phyloP scores from a whole-genome alignment of 2,888 invertebrate genomes.

The Lithophane socia region DNA sequence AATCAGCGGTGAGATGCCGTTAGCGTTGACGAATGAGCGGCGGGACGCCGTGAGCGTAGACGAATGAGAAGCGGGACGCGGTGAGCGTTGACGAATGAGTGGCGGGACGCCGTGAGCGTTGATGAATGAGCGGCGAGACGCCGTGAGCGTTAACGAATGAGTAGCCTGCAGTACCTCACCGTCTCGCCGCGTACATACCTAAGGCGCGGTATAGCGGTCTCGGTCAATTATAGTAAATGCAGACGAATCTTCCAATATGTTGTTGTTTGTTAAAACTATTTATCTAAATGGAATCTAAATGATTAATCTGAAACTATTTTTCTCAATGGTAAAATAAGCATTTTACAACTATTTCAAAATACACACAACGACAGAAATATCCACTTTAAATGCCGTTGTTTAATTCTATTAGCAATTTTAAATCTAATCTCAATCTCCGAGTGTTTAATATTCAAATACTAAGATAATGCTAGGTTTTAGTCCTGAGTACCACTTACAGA shows the following conservation, averaged over 20 bases:
- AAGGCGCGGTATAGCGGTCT: too few relatives aligned
- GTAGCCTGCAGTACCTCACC: too few relatives aligned
- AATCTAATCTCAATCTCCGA: slow-evolving; percentile 12
- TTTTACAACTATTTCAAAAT: slow-evolving; percentile 2
- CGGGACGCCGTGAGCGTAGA: too few relatives aligned
- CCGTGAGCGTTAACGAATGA: too few relatives aligned
- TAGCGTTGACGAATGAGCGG: too few relatives aligned
- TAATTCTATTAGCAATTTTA: slow-evolving; percentile 20
- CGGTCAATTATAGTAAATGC: not conserved
- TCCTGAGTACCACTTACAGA: slow-evolving; percentile 32
- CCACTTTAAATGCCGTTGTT: slow-evolving; percentile 11
- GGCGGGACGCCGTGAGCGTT: too few relatives aligned
- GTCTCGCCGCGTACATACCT: too few relatives aligned
- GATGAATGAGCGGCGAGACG: too few relatives aligned
- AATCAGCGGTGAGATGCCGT: too few relatives aligned
- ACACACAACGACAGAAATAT: slow-evolving; percentile 1
- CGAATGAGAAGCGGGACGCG: too few relatives aligned
- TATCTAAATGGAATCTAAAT: not conserved
- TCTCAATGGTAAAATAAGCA: not conserved
- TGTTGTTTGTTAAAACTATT: not conserved
- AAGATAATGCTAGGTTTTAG: slow-evolving; percentile 20
- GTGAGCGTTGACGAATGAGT: too few relatives aligned
- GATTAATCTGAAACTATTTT: too few relatives aligned
- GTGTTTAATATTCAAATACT: slow-evolving; percentile 34
- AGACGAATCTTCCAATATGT: not conserved